Conservation (phyloP, 2,797 vertebrate genomes). For the Chelonia mydas region DNA sequence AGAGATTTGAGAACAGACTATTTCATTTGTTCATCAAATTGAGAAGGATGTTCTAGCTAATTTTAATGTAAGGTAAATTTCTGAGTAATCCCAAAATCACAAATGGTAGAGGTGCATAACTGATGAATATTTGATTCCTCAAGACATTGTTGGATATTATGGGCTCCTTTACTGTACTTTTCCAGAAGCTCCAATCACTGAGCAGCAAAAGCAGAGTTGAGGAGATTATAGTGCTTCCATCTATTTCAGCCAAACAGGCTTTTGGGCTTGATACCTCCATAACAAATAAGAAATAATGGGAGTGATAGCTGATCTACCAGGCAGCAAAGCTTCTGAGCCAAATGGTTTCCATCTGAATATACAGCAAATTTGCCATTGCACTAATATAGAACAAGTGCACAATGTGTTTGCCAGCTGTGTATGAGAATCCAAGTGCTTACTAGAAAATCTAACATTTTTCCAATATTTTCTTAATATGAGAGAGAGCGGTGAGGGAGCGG, state of each 20-base stretch:
- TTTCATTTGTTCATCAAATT: conserved; percentile 26
- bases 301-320: conserved; percentile 60
- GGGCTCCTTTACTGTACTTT: conserved; percentile 12
- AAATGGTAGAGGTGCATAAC: background rate
- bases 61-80: conserved; percentile 23
- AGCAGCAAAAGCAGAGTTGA: conserved; percentile 54
- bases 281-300: conserved; percentile 60
- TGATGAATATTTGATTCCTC: background rate
- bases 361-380: background rate
- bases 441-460: background rate
- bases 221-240: conserved; percentile 49
- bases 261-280: conserved; percentile 42
- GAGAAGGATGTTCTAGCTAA: background rate
- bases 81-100: background rate
- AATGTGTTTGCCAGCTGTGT: background rate
- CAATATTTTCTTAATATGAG: background rate
- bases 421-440: conserved; percentile 27
- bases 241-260: conserved; percentile 48
- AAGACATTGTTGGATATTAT: background rate
- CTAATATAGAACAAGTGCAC: background rate
- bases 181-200: conserved; percentile 52
- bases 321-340: conserved; percentile 48
- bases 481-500: background rate
- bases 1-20: background rate
- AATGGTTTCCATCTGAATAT: conserved; percentile 64